Evolutionary conservation across 2,113 vertebrate genomes (phyloP).

Genomic region (Lampris incognitus): DNA sequence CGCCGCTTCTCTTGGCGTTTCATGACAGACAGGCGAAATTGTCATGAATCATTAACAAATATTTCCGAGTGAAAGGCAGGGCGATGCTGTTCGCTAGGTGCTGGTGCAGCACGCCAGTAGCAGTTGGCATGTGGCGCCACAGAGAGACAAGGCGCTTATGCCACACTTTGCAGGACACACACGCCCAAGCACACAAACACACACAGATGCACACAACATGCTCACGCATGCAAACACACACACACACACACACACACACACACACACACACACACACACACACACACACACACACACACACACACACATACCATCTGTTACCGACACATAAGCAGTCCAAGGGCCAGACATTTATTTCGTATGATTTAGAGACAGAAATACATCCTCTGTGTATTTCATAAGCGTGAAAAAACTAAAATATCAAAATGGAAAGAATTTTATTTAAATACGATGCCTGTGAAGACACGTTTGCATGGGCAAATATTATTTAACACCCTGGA

Average conservation of each 20-base stretch:
- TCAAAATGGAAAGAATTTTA: conserved; percentile 9
- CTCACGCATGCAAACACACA: conserved; percentile 14
- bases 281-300: conserved; percentile 15
- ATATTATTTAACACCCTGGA: not conserved
- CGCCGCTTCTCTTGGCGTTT: not conserved
- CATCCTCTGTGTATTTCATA: conserved; percentile 28
- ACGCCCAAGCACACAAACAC: conserved; percentile 34
- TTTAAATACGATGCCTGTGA: not conserved
- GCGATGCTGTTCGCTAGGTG: conserved; percentile 39
- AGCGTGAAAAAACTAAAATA: not conserved
- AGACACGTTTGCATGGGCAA: not conserved
- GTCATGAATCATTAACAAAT: not conserved
- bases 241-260: conserved; percentile 36
- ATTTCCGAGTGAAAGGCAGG: conserved; percentile 22
- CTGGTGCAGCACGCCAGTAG: conserved; percentile 32
- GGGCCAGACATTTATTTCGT: conserved; percentile 54
- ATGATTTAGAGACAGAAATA: conserved; percentile 56
- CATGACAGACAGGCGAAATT: too few relatives aligned
- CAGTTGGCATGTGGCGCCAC: conserved; percentile 55
- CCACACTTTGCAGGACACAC: conserved; percentile 53
- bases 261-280: conserved; percentile 14
- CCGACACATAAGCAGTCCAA: conserved; percentile 49
- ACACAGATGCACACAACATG: conserved; percentile 13
- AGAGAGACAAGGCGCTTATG: conserved; percentile 61
- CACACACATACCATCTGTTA: conserved; percentile 67